Evolutionary conservation across 1,140 invertebrate genomes (phyloP).

Genomic region (Drosophila pachea): DNA sequence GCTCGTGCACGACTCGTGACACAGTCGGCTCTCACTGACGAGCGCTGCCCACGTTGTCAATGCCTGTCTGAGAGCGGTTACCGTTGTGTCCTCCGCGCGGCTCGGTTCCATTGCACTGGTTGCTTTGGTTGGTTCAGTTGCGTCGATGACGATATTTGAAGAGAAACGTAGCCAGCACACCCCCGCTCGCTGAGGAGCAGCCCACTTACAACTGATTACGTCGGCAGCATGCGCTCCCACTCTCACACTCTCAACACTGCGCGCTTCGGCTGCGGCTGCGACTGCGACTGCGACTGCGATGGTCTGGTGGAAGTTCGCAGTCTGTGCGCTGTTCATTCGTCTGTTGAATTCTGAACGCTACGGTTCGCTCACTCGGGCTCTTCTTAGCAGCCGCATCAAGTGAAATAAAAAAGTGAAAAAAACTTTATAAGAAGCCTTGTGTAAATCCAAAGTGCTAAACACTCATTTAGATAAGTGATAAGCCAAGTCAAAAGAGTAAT

Average conservation of each 20-base stretch:
- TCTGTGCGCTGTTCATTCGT: constrained; percentile 74
- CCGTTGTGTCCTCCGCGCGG: constrained; percentile 24
- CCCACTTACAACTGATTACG: constrained; percentile 69
- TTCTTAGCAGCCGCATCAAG: constrained; percentile 32
- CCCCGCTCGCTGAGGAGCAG: constrained; percentile 14
- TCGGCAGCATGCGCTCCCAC: constrained; percentile 48
- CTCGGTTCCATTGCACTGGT: constrained; percentile 58
- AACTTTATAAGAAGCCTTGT: constrained; percentile 29
- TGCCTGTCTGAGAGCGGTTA: constrained; percentile 33
- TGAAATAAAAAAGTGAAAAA: constrained; percentile 43
- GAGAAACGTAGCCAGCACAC: neutral
- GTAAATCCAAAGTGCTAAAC: constrained; percentile 40
- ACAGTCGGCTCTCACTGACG: neutral
- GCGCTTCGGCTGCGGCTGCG: constrained; percentile 26
- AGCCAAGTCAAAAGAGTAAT: constrained; percentile 36
- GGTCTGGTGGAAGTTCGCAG: constrained; percentile 62
- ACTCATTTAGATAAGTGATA: constrained; percentile 43
- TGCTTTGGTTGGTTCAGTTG: constrained; percentile 54
- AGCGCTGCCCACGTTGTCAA: constrained; percentile 57
- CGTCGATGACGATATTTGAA: constrained; percentile 59
- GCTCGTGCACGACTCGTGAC: neutral
- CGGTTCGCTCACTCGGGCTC: constrained; percentile 65
- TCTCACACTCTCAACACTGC: constrained; percentile 36
- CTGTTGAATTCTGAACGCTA: constrained; percentile 76
- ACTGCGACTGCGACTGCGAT: constrained; percentile 45